phyloP scores from a whole-genome alignment of 1,140 invertebrate species.

The Gonioctena quinquepunctata region DNA sequence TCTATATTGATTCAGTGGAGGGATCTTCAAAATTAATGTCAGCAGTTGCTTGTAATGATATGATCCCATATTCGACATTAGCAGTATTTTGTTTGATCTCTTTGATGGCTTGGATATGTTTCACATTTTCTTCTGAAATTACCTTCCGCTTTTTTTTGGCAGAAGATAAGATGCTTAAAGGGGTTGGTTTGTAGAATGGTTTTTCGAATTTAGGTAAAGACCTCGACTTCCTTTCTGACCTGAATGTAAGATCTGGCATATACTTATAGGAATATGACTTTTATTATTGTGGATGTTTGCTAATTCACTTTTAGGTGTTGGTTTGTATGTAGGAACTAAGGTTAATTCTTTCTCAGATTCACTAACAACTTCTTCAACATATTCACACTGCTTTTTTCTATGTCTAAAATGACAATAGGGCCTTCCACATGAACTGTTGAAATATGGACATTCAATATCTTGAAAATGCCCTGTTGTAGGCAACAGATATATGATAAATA shows the following conservation, averaged over 20 bases:
- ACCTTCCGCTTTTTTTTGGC: slow-evolving; percentile 23
- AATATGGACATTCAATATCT: slow-evolving; percentile 82
- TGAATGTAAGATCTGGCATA: slow-evolving; percentile 48
- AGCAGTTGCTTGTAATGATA: slow-evolving; percentile 24
- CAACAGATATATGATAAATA: slow-evolving; percentile 63
- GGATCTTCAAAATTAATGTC: slow-evolving; percentile 53
- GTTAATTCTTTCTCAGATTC: slow-evolving; percentile 22
- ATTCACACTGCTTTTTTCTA: slow-evolving; percentile 62
- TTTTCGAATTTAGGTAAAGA: slow-evolving; percentile 38
- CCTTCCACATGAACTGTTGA: slow-evolving; percentile 76
- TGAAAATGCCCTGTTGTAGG: slow-evolving; percentile 85
- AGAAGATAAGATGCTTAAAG: slow-evolving; percentile 48
- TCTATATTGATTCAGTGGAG: slow-evolving; percentile 24
- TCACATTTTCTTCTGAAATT: slow-evolving; percentile 22
- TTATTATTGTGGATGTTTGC: slow-evolving; percentile 40
- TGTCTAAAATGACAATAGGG: slow-evolving; percentile 90
- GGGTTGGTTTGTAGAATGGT: slow-evolving; percentile 52
- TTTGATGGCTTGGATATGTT: slow-evolving; percentile 33
- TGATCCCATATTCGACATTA: slow-evolving; percentile 34
- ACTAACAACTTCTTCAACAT: slow-evolving; percentile 26
- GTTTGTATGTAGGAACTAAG: slow-evolving; percentile 56
- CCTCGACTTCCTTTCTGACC: slow-evolving; percentile 34
- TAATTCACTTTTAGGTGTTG: slow-evolving; percentile 54
- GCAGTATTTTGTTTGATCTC: slow-evolving; percentile 43
- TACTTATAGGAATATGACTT: slow-evolving; percentile 54